Conservation (phyloP, 92 coral and sea anemone genomes). For the Heteractis magnifica region DNA sequence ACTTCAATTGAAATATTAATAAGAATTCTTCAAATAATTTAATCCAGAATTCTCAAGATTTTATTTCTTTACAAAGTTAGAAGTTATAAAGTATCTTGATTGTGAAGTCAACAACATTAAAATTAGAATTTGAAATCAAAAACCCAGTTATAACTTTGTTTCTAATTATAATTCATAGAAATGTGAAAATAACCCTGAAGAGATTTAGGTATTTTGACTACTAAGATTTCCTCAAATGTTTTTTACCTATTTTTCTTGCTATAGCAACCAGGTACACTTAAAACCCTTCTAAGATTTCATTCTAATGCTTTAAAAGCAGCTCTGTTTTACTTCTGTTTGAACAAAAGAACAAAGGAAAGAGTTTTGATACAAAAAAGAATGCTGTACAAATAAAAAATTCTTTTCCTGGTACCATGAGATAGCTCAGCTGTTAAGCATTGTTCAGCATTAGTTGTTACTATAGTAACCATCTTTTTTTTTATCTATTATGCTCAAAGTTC, state of each 20-base stretch:
- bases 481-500: neutral
- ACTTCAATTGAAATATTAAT: no score
- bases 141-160: no score
- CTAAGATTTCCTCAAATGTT: neutral
- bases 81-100: no score
- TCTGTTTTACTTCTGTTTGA: neutral
- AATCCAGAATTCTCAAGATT: no score
- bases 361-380: neutral
- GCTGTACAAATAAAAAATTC: neutral
- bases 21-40: no score
- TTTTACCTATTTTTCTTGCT: neutral
- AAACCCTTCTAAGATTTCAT: neutral
- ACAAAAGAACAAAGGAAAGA: neutral
- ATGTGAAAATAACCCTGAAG: neutral
- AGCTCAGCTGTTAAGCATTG: neutral
- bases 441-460: neutral
- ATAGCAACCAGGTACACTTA: neutral
- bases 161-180: neutral
- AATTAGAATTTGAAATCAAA: no score
- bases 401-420: neutral
- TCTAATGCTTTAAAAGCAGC: neutral
- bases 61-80: no score
- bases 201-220: neutral
- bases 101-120: no score
- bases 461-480: neutral